Base-by-base conservation (phyloP, 2,888 invertebrate species). In the Drosophila ochracea region DNA sequence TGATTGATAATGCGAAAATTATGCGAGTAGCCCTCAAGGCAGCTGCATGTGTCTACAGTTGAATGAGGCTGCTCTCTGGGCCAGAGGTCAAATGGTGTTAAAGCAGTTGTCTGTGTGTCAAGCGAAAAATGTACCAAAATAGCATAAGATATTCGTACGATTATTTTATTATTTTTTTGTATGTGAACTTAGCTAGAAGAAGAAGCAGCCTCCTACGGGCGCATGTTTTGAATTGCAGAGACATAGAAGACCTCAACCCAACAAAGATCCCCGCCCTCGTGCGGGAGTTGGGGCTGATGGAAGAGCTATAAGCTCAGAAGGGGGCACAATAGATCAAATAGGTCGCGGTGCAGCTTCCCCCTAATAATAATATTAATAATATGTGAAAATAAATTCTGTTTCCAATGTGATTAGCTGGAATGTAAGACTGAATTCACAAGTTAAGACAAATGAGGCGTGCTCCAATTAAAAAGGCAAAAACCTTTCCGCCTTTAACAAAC, bases 1-100 rank as follows among this genome's bases (percentile, higher is more conserved):
- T 47, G 68, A 72, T 81, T 74, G 82, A 78, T 87, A 84, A 85
- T 85, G 88, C 60, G 83, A 84, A 87, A 78, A 80, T 85, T 90
- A 85, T 85, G 76, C 89, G 58, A 66, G 6, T 55, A 28, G 64
- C 66, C 76, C 60, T 25, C 52, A 37, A 43, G 80, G 67, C 75
- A 73, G 55, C 35, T 19, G 47, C 39, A 58, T 39, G n/a, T 33
- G 28, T n/a, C 13, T 13, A 54, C 21, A 35, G 21, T 9, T n/a
- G 13, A 39, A 30, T 21, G 19, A 16, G 3, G 21, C 16, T 31
- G 21, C 30, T 43, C 43, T 31, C 49, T 39, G 41, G 57, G 50
- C n/a, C 61, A 68, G 52, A 50, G 66, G 62, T 78, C 72, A 59
- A 68, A n/a, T 47, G 52, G 49, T 43, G 43, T 33, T 71, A 41